phyloP scores from a whole-genome alignment of 1,140 invertebrate genomes.

The Habropoda laboriosa region DNA sequence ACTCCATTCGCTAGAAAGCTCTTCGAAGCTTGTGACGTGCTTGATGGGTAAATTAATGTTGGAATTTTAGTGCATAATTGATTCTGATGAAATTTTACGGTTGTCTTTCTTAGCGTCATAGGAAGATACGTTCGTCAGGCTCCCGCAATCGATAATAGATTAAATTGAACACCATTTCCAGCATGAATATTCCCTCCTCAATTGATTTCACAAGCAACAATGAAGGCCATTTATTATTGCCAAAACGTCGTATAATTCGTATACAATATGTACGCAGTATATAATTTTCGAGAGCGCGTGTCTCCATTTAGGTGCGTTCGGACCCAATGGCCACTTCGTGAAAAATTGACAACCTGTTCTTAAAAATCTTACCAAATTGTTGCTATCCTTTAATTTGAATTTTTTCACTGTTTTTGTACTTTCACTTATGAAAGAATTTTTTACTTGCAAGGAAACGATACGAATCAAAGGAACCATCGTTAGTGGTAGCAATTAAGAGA shows the following conservation, averaged over 20 bases:
- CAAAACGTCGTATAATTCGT: neutral
- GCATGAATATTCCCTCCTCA: neutral
- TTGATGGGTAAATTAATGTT: conserved; percentile 81
- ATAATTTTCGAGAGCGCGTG: neutral
- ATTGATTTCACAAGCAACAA: neutral
- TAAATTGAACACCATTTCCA: neutral
- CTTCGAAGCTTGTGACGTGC: conserved; percentile 82
- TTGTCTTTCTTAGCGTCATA: conserved; percentile 59
- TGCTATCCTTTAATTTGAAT: neutral
- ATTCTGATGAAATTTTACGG: neutral
- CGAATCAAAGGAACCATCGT: neutral
- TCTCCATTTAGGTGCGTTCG: neutral
- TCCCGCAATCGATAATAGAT: conserved; percentile 9
- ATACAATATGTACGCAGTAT: neutral
- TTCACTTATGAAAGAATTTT: neutral
- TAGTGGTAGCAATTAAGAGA: neutral
- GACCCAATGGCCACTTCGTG: neutral
- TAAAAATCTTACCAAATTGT: neutral
- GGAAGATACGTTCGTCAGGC: conserved; percentile 74
- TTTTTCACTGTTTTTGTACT: too few relatives aligned
- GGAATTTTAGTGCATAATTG: conserved; percentile 13
- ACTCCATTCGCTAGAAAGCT: conserved; percentile 84
- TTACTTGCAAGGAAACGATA: neutral
- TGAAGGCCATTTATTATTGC: neutral
- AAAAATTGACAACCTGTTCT: neutral